These are phyloP conservation scores for Cebidichthys violaceus DNA, from an alignment of 2,113 vertebrate species.

Conservation along the genomic window DNA sequence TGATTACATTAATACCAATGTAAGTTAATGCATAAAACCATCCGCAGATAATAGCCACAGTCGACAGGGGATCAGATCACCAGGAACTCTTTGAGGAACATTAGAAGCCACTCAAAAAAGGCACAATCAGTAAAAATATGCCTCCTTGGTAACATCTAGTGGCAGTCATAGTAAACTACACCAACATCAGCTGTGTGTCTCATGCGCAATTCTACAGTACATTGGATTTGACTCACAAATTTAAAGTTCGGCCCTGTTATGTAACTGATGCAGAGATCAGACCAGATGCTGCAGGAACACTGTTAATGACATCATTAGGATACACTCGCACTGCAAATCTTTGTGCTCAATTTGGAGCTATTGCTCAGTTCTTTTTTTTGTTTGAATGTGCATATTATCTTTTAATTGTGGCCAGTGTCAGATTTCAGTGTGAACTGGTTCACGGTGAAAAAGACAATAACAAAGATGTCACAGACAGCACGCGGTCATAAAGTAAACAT, in stretches of 20 bases:
- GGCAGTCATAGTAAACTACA: conserved; percentile 24
- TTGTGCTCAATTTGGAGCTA: not conserved
- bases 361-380: not conserved
- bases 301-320: not conserved
- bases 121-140: not conserved
- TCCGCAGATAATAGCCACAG: not conserved
- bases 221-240: not conserved
- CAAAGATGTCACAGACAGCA: not conserved
- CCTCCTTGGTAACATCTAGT: conserved; percentile 56
- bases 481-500: not conserved
- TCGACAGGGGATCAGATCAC: not conserved
- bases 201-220: not conserved
- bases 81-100: not conserved
- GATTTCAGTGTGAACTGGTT: not conserved
- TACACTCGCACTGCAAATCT: not conserved
- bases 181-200: not conserved
- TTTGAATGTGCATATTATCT: not conserved
- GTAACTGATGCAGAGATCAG: not conserved
- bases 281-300: not conserved
- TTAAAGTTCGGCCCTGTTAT: not conserved
- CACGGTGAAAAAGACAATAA: not conserved
- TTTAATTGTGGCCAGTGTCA: not conserved
- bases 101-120: not conserved
- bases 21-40: not conserved
- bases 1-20: not conserved